Conservation (phyloP, 92 coral and sea anemone genomes). For the Micromussa lordhowensis region DNA sequence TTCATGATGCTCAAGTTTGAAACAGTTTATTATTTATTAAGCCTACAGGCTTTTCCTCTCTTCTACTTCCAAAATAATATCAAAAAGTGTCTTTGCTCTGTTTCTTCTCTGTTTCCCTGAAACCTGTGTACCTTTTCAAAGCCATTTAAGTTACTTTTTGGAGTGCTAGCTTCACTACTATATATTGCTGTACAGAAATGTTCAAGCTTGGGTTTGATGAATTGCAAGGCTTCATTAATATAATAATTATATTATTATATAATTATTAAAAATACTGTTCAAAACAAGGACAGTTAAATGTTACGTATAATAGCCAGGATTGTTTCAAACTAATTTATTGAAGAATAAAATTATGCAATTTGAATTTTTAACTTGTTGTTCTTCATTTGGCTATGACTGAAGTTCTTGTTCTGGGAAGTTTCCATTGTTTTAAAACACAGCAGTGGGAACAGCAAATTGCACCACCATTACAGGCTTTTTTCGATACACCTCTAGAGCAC, state of each 20-base stretch:
- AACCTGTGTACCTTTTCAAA: background rate
- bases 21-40: background rate
- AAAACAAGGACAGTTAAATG: conserved; percentile 44
- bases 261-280: conserved; percentile 10
- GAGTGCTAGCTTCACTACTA: background rate
- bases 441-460: background rate
- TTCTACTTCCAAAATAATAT: background rate
- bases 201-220: conserved; percentile 27
- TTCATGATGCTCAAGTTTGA: conserved; percentile 28
- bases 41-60: background rate
- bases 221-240: conserved; percentile 28
- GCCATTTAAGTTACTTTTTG: background rate
- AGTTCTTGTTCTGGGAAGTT: background rate
- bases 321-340: conserved; percentile 59
- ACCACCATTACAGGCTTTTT: background rate
- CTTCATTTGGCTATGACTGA: background rate
- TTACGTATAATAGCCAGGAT: conserved; percentile 19
- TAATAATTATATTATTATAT: no score
- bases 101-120: background rate
- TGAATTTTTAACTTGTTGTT: conserved; percentile 32
- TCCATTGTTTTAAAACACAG: background rate
- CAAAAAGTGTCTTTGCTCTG: background rate
- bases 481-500: background rate
- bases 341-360: conserved; percentile 36
- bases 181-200: background rate